Evolutionary conservation across 2,888 invertebrate species (phyloP), one percentile per base, ranked within the genome.

Genomic region (Parnassius orleans): DNA sequence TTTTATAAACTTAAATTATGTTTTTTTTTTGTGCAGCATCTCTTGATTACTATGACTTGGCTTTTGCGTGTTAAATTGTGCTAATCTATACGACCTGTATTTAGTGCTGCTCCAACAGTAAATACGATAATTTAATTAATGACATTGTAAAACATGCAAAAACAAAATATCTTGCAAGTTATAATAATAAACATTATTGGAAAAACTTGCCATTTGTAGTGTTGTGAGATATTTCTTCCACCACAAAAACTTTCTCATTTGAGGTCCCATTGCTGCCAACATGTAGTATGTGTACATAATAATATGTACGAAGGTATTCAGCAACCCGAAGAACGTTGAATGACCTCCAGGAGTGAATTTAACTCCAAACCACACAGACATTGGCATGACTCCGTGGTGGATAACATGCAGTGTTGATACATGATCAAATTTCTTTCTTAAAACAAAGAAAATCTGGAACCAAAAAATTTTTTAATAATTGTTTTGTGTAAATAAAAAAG

Each of bases 331-430:
- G 93, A 98, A 98, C 7, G 98, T 98, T 74, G 97, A 97, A 86
- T 98, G 98, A 44, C 98, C 98, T 81, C 98, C 98, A 2, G 63
- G 57, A 41, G 97, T 98, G 92, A 98, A 98, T 92, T 98, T 98
- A 60, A 98, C 98, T 58, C 98, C 98, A 84, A 98, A 97, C 98
- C 98, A 98, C 67, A 98, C 98, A 7, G 97, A 97, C 95, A 98
- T 95, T 48, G 98, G 98, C 98, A 98, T 98, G 78, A 97, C 96
- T 70, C 98, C 98, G 86, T 98, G 98, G 89, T 98, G 98, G 81
- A 98, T 98, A 61, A 98, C 98, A 90, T 98, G 98, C 55, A 98
- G 93, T 10, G 97, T 96, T 64, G 97, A 96, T 73, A 98, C 96
- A 86, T 98, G 98, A 84, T 96, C 95, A 82, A 95, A 95, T 92